Conservation (phyloP, 2,888 invertebrate species). For the Mimachlamys varia region DNA sequence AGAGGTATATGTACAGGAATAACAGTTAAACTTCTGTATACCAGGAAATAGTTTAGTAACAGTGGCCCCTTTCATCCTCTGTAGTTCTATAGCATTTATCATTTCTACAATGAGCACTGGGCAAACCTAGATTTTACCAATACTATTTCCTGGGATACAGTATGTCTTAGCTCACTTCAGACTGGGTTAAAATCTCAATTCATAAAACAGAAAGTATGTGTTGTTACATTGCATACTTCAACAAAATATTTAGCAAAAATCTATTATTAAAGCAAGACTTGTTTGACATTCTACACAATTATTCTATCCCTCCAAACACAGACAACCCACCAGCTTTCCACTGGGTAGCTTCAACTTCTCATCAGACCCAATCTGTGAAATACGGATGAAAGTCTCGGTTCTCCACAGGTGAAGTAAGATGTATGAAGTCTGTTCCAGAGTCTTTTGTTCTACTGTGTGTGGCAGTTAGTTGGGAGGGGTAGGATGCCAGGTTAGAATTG, state of each 20-base stretch:
- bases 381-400: background rate
- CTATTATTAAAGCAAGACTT: background rate
- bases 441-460: background rate
- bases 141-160: no score
- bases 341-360: background rate
- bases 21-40: background rate
- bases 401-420: background rate
- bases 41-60: background rate
- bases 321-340: background rate
- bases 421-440: background rate
- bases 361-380: background rate
- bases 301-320: background rate
- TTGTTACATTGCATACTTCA: background rate
- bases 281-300: background rate
- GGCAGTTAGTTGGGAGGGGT: background rate
- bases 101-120: no score
- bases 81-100: no score
- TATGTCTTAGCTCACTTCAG: background rate
- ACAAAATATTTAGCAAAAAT: background rate
- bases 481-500: background rate
- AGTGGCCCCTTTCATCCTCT: no score
- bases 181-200: background rate
- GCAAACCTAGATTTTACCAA: background rate
- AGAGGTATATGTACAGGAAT: background rate
- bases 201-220: conserved; percentile 5